These are phyloP conservation scores for Semnornis frantzii DNA, from an alignment of 2,113 vertebrate genomes.

Conservation along the genomic window DNA sequence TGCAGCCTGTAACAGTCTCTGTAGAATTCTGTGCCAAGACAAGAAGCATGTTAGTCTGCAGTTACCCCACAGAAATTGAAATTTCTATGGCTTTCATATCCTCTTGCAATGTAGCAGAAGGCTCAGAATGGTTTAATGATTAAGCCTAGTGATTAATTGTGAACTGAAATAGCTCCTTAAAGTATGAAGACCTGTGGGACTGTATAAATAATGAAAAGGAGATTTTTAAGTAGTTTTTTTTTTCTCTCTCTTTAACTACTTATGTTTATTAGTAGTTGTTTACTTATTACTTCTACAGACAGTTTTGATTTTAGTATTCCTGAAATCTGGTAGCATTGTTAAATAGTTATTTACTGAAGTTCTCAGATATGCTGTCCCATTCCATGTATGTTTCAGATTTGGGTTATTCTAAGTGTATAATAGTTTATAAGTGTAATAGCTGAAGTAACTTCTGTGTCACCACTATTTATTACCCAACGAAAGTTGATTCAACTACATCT, in stretches of 20 bases:
- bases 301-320: neutral
- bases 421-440: neutral
- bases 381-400: neutral
- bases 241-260: neutral
- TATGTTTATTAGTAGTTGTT: neutral
- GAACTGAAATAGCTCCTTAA: neutral
- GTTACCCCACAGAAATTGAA: neutral
- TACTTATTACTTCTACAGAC: neutral
- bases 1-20: neutral
- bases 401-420: neutral
- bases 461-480: neutral
- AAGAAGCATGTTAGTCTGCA: neutral
- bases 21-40: neutral
- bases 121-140: neutral
- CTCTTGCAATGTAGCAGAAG: neutral
- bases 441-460: neutral
- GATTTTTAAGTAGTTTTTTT: neutral
- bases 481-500: neutral
- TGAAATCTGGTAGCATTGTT: neutral
- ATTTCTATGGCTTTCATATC: neutral
- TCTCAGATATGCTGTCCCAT: neutral
- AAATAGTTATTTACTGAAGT: neutral
- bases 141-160: neutral
- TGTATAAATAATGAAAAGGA: neutral
- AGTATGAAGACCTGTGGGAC: neutral